Evolutionary conservation across 2,797 vertebrate genomes (phyloP).

Genomic region (Acanthis flammea): DNA sequence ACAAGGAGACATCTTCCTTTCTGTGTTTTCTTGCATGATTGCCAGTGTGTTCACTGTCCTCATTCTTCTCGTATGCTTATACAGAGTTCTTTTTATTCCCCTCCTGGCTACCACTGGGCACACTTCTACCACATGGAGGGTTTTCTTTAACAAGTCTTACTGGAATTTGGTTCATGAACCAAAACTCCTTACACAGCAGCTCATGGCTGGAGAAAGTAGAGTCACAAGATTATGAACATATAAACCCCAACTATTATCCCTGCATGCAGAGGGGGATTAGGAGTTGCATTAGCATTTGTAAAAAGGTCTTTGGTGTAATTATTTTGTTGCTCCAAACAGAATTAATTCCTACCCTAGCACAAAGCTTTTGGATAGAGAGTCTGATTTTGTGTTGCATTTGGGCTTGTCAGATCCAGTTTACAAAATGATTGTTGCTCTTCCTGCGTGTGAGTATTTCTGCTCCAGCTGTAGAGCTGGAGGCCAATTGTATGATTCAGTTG

Average conservation of each 20-base stretch:
- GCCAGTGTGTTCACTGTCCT: neutral
- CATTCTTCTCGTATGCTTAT: neutral
- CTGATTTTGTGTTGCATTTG: neutral
- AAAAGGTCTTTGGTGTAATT: neutral
- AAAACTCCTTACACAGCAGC: neutral
- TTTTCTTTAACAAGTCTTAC: neutral
- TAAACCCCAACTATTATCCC: neutral
- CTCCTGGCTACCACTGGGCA: neutral
- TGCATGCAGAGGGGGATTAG: conserved; percentile 12
- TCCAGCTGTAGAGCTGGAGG: neutral
- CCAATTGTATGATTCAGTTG: neutral
- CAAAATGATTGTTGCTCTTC: neutral
- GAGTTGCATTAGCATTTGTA: neutral
- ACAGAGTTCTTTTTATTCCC: neutral
- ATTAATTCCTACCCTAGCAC: neutral
- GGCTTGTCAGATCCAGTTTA: neutral
- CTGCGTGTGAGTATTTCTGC: neutral
- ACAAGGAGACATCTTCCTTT: neutral
- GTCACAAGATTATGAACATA: conserved; percentile 28
- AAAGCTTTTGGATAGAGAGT: neutral
- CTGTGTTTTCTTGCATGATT: neutral
- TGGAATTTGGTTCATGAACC: neutral
- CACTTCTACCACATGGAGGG: neutral
- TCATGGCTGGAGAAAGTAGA: neutral
- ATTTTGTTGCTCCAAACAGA: conserved; percentile 1